These are phyloP conservation scores for Lagocephalus sceleratus DNA, from an alignment of 2,797 vertebrate genomes.

Conservation along the genomic window DNA sequence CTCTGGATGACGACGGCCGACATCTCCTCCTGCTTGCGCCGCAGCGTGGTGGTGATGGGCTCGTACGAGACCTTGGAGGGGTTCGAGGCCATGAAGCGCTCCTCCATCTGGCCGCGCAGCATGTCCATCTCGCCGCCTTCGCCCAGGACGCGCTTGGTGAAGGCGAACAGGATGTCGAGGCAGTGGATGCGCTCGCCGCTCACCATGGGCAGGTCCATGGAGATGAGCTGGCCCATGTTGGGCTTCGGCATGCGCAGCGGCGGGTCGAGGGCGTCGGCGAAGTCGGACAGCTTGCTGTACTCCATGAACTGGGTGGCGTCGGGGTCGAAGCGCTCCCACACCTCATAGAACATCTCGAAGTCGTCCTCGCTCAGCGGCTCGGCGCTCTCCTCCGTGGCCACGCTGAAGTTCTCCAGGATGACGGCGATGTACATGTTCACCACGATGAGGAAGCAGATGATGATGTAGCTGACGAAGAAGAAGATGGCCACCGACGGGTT, in stretches of 20 bases:
- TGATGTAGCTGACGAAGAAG: constrained; percentile 97
- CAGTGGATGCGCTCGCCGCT: constrained; percentile 97
- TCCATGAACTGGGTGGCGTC: constrained; percentile 95
- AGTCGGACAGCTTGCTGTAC: constrained; percentile 86
- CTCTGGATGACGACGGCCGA: constrained; percentile 90
- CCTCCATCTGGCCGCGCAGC: constrained; percentile 92
- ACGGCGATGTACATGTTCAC: constrained; percentile 98
- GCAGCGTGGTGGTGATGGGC: constrained; percentile 93
- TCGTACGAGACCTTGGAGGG: constrained; percentile 95
- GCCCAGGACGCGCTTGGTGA: constrained; percentile 91
- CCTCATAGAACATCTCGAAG: constrained; percentile 98
- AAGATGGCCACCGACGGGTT: constrained; percentile 90
- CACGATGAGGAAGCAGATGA: constrained; percentile 95
- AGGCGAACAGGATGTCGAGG: constrained; percentile 94
- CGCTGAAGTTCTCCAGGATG: constrained; percentile 96
- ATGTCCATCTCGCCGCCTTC: constrained; percentile 93
- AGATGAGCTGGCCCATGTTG: constrained; percentile 88
- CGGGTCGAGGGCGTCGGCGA: constrained; percentile 88
- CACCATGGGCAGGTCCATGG: constrained; percentile 97
- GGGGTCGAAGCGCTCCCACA: constrained; percentile 95
- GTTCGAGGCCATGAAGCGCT: constrained; percentile 93
- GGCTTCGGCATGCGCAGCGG: constrained; percentile 90
- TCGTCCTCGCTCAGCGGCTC: constrained; percentile 94
- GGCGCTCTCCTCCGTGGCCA: constrained; percentile 93
- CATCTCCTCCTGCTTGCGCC: constrained; percentile 92